Evolutionary conservation across 2,113 vertebrate species (phyloP).

Genomic region (Drymodes brunneopygia): DNA sequence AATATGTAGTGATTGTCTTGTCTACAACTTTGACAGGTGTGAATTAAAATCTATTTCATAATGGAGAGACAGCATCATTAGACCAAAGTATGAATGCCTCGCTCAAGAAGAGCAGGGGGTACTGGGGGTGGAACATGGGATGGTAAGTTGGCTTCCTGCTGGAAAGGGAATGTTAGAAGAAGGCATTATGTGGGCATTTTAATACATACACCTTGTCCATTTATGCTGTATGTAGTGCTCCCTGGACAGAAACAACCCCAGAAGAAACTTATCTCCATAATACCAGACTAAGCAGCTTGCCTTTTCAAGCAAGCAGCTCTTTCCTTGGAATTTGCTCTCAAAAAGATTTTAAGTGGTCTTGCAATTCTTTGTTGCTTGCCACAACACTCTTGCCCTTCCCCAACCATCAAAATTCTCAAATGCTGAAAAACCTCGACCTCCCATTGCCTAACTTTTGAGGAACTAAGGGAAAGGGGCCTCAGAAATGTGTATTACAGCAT

Average conservation of each 20-base stretch:
- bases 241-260: not conserved
- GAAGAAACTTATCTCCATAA: not conserved
- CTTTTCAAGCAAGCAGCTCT: not conserved
- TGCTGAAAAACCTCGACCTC: not conserved
- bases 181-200: not conserved
- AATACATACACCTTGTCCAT: not conserved
- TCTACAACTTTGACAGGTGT: not conserved
- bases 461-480: not conserved
- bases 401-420: not conserved
- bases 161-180: not conserved
- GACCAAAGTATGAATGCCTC: not conserved
- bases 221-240: not conserved
- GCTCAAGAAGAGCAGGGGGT: not conserved
- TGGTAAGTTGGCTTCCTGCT: not conserved
- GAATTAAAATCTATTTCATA: not conserved
- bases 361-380: not conserved
- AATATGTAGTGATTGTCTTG: not conserved
- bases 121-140: accelerated
- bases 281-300: not conserved
- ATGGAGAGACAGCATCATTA: not conserved
- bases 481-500: not conserved
- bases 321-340: not conserved
- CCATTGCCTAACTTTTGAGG: not conserved
- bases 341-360: not conserved
- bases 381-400: not conserved